Evolutionary conservation across 2,797 vertebrate species (phyloP).

Genomic region (Balearica regulorum): DNA sequence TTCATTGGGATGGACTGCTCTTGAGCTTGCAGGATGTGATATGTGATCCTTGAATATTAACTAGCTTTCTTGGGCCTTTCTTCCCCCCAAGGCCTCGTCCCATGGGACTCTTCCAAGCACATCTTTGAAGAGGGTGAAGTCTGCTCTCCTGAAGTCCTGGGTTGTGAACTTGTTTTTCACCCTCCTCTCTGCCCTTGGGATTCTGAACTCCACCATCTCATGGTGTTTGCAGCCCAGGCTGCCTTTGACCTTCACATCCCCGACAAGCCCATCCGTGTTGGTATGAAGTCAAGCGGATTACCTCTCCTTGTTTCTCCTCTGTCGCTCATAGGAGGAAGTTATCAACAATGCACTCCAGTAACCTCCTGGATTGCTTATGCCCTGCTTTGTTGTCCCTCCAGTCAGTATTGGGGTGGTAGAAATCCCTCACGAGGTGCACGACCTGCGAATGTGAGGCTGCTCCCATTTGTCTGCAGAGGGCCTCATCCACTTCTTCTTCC

Average conservation of each 20-base stretch:
- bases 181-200: background rate
- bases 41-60: background rate
- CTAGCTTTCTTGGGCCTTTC: rapidly evolving
- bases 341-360: background rate
- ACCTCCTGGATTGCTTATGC: background rate
- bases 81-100: background rate
- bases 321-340: background rate
- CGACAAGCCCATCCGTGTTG: rapidly evolving
- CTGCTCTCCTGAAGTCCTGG: background rate
- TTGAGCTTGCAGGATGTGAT: background rate
- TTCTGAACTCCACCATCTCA: background rate
- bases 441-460: background rate
- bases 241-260: background rate
- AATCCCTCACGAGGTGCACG: background rate
- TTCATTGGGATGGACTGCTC: background rate
- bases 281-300: background rate
- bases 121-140: background rate
- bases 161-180: background rate
- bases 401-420: rapidly evolving
- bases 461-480: background rate
- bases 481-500: background rate
- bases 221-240: background rate
- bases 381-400: background rate
- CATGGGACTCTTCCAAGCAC: background rate
- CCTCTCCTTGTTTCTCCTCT: background rate